Percentiles rank a stretch among this genome's conserved stretches.
phyloP scores from a whole-genome alignment of 1,140 invertebrate species.

The Drosophila nigrodunni region DNA sequence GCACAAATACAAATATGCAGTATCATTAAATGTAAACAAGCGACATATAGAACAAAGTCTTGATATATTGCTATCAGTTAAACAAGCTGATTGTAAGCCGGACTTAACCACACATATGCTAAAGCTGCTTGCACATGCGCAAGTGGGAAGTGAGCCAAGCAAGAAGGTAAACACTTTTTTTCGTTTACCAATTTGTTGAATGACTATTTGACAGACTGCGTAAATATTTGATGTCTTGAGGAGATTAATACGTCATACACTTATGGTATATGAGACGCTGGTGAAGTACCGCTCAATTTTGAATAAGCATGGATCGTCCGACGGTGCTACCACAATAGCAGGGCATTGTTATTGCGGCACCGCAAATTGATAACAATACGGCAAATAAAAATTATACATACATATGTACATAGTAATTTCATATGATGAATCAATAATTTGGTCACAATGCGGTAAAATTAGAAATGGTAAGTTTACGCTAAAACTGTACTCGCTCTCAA shows the following conservation, averaged over 20 bases:
- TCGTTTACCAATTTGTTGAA: constrained; percentile 61
- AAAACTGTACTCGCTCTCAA: constrained; percentile 21
- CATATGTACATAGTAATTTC: constrained; percentile 47
- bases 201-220: constrained; percentile 73
- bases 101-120: constrained; percentile 29
- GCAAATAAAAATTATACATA: constrained; percentile 48
- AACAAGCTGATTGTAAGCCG: constrained; percentile 12
- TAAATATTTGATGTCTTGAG: constrained; percentile 63
- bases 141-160: constrained; percentile 16
- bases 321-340: constrained; percentile 39
- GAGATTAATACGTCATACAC: constrained; percentile 35
- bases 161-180: constrained; percentile 59
- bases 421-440: constrained; percentile 61
- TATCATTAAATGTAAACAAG: constrained; percentile 73
- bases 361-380: constrained; percentile 66
- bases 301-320: neutral
- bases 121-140: constrained; percentile 42
- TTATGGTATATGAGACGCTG: constrained; percentile 1
- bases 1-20: constrained; percentile 62
- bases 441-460: constrained; percentile 63
- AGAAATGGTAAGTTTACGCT: constrained; percentile 16
- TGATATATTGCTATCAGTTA: constrained; percentile 30
- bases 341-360: constrained; percentile 43
- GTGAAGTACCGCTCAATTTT: constrained; percentile 35
- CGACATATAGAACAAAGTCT: constrained; percentile 59